These are phyloP conservation scores for Crypturellus undulatus DNA, from an alignment of 2,113 vertebrate genomes.

Conservation along the genomic window DNA sequence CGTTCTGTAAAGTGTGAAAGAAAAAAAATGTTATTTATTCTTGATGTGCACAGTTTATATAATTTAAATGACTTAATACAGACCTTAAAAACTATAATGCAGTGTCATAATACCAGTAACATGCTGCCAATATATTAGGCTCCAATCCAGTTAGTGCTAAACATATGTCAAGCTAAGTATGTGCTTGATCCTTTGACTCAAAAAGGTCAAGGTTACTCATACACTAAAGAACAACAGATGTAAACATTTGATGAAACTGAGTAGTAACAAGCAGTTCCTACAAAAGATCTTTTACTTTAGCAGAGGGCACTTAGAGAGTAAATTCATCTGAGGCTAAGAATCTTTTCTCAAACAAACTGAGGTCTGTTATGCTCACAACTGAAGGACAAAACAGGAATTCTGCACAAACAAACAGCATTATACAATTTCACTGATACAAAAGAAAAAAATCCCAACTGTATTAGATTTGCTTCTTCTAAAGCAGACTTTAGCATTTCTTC, in stretches of 20 bases:
- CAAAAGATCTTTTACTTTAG: background rate
- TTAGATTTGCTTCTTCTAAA: background rate
- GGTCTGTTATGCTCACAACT: background rate
- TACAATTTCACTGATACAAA: background rate
- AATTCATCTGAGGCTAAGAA: background rate
- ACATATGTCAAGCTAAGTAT: background rate
- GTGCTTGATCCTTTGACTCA: accelerated
- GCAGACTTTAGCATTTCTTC: background rate
- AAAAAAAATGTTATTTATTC: background rate
- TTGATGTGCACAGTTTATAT: background rate
- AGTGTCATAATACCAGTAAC: background rate
- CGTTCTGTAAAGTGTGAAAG: constrained; percentile 72
- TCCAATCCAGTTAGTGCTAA: background rate
- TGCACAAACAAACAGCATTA: background rate
- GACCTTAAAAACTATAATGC: background rate
- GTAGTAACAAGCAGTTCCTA: background rate
- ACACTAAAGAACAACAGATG: background rate
- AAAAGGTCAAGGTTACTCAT: accelerated
- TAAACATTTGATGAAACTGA: background rate
- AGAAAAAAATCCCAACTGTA: background rate
- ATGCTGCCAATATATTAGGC: background rate
- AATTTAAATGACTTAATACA: background rate
- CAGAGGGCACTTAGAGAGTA: background rate
- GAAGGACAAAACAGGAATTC: background rate
- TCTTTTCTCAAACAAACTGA: background rate